Conservation (phyloP, 2,113 vertebrate species). For the Aviceda subcristata region DNA sequence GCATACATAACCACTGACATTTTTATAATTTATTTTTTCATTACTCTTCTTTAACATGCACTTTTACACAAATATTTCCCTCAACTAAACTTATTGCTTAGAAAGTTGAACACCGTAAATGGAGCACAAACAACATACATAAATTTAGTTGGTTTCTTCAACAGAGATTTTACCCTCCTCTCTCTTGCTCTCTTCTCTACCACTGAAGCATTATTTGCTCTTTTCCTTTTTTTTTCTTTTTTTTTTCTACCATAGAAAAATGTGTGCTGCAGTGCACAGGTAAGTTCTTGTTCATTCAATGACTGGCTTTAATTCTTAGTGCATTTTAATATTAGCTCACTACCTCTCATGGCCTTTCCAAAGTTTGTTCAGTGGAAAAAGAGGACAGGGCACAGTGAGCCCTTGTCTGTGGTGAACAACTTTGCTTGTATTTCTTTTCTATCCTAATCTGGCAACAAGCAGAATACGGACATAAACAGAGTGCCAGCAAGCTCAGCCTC, state of each 20-base stretch:
- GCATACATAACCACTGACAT: background rate
- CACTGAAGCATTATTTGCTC: background rate
- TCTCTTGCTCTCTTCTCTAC: background rate
- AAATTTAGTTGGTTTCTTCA: background rate
- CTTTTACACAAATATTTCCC: background rate
- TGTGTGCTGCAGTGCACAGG: background rate
- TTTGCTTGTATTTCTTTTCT: conserved; percentile 38
- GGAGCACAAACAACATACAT: background rate
- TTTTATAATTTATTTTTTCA: background rate
- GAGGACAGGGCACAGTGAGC: conserved; percentile 35
- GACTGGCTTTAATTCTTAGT: background rate
- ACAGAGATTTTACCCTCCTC: background rate
- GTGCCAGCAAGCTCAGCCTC: background rate
- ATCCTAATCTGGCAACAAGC: background rate
- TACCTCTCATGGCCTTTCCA: background rate
- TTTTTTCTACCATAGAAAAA: background rate
- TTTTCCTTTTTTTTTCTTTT: background rate
- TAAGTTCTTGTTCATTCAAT: conserved; percentile 3
- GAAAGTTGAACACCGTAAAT: background rate
- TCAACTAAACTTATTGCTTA: background rate
- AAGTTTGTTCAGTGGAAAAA: conserved; percentile 42
- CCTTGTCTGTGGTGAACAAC: conserved; percentile 42
- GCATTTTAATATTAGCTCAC: conserved; percentile 24
- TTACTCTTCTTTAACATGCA: background rate
- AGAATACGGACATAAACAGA: background rate